Evolutionary conservation across 2,888 invertebrate genomes (phyloP), one percentile per base, ranked within the genome.

Genomic region (Drosophila leonis): DNA sequence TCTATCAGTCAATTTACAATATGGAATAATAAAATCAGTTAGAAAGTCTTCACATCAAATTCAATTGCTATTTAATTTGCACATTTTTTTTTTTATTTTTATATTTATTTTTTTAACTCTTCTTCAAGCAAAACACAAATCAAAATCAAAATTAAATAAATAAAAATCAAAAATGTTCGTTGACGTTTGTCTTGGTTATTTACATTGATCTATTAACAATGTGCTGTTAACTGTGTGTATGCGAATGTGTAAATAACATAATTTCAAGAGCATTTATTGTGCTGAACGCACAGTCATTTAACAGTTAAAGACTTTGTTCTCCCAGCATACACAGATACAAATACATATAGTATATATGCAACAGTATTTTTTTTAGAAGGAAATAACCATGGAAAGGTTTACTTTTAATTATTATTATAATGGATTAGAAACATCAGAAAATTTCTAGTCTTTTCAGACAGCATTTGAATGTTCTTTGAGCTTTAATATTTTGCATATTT

Each of bases 1-100:
- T 75, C 80, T 49, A 77, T 77, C 76, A 77, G 65, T 65, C 80
- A 77, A 77, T 75, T 77, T 69, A 70, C 65, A 79, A 69, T 68
- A 46, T 46, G 60, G 39, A 70, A 33, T 63, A 69, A 77, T 77
- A 69, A 76, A 76, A 68, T 65, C 75, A 68, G 39, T 61, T 59
- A 49, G 54, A 55, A 60, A 35, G 56, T 64, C 57, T 57, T 44
- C 55, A 59, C 56, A 60, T 77, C 55, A 56, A 75, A 56, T 78
- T 49, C 66, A 78, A 73, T 73, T 75, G 75, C 59, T 66, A 51
- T 66, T 75, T 63, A 31, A 76, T 70, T 76, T 74, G 59, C 13
- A 31, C 31, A n/a, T 18, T 12, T 42, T 49, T 48, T 35, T 37
- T 18, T 18, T 18, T 41, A 4, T 18, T 41, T 41, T 41, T 15